Base-by-base conservation (phyloP, 1,140 invertebrate species). In the Cydia splendana region DNA sequence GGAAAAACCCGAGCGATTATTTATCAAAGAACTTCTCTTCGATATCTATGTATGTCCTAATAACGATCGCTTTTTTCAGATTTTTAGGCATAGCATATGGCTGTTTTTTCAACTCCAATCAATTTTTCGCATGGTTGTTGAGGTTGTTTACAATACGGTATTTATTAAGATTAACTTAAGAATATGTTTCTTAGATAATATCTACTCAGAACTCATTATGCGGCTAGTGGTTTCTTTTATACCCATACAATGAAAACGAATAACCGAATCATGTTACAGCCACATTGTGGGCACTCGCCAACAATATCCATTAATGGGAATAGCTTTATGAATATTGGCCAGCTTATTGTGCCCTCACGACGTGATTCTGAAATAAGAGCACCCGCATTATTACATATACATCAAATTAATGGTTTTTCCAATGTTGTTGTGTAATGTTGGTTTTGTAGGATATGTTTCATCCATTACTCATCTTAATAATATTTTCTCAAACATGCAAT, bases 291-390 rank as follows among this genome's bases (percentile, higher is more conserved):
- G 9, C 24, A 3, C 65, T 4, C 6, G 20, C 62, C 62, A 38
- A 69, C 65, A 69, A 65, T 65, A 9, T 69, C 65, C 65, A 67
- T 30, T 67, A 67, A 67, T 67, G 65, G 67, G 13, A n/a, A 38
- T 71, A 20, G 12, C 30, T 18, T 38, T 18, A 71, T 42, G 67
- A 42, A 15, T 71, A 71, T 71, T 42, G 24, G 67, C 15, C n/a
- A 18, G 57, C 9, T 18, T 45, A 38, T 45, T 71, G 34, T 18
- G 12, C 67, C 67, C 67, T 71, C 67, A 42, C 45, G 67, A 71
- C 28, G 30, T 67, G 24, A 34, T 30, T 13, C 28, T 34, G 67
- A 38, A 62, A 24, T 62, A 9, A 57, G 53, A 24, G 57, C 51
- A 34, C 30, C 67, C 34, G 38, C 34, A 38, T 18, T 15, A 71